These are phyloP conservation scores for Papilio xuthus DNA, from an alignment of 1,140 invertebrate species.

Conservation along the genomic window DNA sequence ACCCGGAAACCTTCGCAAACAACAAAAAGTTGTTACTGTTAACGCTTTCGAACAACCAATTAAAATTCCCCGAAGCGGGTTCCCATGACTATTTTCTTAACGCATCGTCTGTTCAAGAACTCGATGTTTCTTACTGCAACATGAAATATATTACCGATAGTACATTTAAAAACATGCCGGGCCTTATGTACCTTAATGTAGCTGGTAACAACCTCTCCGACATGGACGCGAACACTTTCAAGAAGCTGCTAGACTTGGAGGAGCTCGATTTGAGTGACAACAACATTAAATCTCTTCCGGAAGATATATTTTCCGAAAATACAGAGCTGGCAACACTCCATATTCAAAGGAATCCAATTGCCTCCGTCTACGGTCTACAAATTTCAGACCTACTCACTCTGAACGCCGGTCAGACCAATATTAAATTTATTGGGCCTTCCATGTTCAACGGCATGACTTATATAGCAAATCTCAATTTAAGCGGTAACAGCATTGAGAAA, in stretches of 20 bases:
- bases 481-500: constrained; percentile 84
- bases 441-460: constrained; percentile 84
- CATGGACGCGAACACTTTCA: constrained; percentile 83
- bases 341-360: constrained; percentile 82
- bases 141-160: constrained; percentile 82
- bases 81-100: constrained; percentile 82
- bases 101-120: constrained; percentile 84
- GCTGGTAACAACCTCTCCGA: constrained; percentile 84
- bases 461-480: constrained; percentile 84
- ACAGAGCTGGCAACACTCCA: constrained; percentile 84
- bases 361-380: constrained; percentile 79
- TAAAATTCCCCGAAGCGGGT: constrained; percentile 79
- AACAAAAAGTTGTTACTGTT: constrained; percentile 85
- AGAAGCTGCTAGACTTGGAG: constrained; percentile 82
- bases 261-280: constrained; percentile 87
- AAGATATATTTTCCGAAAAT: constrained; percentile 83
- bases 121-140: constrained; percentile 86
- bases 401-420: constrained; percentile 84
- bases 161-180: constrained; percentile 83
- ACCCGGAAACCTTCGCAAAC: constrained; percentile 85
- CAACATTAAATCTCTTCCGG: constrained; percentile 81
- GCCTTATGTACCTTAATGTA: constrained; percentile 85
- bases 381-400: constrained; percentile 83
- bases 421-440: constrained; percentile 83
- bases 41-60: constrained; percentile 86